A percentile compares a stretch with the other conserved stretches of the same genome.
Conservation (phyloP, 2,113 vertebrate species). For the Gasterosteus nipponicus region DNA sequence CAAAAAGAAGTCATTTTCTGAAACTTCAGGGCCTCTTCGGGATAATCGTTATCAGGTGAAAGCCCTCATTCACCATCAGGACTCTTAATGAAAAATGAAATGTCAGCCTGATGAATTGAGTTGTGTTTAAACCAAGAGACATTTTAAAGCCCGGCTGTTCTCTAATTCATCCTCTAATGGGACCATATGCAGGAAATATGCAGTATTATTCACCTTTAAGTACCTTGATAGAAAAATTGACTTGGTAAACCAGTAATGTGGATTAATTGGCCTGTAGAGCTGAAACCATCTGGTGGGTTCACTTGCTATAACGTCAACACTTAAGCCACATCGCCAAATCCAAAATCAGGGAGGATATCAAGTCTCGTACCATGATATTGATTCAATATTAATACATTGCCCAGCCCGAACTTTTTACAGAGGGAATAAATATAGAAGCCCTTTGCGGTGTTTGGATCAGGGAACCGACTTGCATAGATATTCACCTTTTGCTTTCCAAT, state of each 20-base stretch:
- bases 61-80: neutral
- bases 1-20: too few relatives aligned
- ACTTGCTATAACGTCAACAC: neutral
- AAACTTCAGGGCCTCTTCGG: neutral
- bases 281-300: neutral
- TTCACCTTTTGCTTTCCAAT: conserved; percentile 29
- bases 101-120: neutral
- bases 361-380: neutral
- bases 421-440: neutral
- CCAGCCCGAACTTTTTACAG: neutral
- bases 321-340: neutral
- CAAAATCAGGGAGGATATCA: neutral
- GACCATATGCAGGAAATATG: neutral
- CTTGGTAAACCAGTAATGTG: neutral
- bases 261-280: neutral
- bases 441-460: neutral
- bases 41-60: neutral
- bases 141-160: neutral
- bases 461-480: conserved; percentile 55
- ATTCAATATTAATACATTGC: neutral
- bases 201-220: neutral
- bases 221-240: neutral
- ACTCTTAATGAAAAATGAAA: conserved; percentile 3
- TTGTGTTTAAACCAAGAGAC: neutral
- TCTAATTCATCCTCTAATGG: neutral